Conservation (phyloP, 2,113 vertebrate species). For the Aldabrachelys gigantea region DNA sequence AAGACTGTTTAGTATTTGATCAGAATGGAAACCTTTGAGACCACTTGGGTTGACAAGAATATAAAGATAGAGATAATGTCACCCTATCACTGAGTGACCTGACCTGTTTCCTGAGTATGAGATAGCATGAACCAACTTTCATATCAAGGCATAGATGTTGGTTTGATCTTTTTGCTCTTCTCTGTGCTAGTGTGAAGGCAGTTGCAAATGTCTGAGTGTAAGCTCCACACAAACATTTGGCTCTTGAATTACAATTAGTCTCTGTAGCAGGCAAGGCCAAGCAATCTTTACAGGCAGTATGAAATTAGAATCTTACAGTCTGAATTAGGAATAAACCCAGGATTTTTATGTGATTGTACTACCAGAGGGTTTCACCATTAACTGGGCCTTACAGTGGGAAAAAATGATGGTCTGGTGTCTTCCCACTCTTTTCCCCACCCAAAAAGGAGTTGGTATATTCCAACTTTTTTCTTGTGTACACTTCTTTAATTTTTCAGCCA, state of each 20-base stretch:
- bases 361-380: background rate
- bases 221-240: background rate
- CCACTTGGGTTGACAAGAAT: fast-evolving
- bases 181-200: background rate
- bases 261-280: background rate
- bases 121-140: background rate
- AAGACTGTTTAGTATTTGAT: background rate
- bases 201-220: background rate
- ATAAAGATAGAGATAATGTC: background rate
- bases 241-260: background rate
- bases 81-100: background rate
- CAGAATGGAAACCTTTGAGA: background rate
- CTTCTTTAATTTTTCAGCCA: background rate
- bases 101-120: background rate
- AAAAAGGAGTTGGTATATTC: background rate
- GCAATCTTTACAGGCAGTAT: background rate
- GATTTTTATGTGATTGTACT: background rate
- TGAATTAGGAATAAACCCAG: background rate
- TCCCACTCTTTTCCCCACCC: background rate
- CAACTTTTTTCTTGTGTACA: background rate
- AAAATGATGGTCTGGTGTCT: background rate
- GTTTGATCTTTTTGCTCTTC: background rate
- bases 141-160: background rate
- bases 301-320: background rate
- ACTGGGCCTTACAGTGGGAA: background rate